Conservation (phyloP, 2,888 invertebrate genomes). For the Gisinianus flammeolus region DNA sequence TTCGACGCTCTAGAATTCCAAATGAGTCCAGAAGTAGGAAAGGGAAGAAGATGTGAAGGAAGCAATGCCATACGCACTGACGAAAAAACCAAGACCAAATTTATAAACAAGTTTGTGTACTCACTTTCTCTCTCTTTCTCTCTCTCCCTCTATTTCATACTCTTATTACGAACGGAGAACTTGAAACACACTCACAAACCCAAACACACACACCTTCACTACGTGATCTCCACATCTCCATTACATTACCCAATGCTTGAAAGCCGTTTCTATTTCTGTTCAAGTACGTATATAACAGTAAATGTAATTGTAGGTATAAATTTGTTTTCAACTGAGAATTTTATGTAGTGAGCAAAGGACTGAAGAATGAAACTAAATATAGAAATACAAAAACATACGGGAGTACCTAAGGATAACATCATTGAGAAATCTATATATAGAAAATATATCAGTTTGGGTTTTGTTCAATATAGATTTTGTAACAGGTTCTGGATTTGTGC, state of each 20-base stretch:
- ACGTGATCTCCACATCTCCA: too few species aligned
- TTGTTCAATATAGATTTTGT: too few species aligned
- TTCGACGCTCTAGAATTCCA: slow-evolving; percentile 8
- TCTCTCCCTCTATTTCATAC: neutral
- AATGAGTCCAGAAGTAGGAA: neutral
- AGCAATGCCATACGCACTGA: neutral
- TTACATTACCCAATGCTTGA: neutral
- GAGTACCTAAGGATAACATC: neutral
- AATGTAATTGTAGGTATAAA: slow-evolving; percentile 1
- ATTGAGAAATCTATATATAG: too few species aligned
- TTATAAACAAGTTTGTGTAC: neutral
- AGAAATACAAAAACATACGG: neutral
- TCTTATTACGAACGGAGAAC: neutral
- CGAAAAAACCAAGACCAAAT: slow-evolving; percentile 7
- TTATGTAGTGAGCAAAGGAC: neutral
- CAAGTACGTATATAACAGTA: neutral
- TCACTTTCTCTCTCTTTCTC: neutral
- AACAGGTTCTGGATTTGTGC: too few species aligned
- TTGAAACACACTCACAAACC: too few species aligned
- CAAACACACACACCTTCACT: neutral
- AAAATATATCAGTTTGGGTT: too few species aligned
- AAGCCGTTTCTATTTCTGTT: too few species aligned
- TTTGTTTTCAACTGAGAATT: neutral
- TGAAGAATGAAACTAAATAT: neutral
- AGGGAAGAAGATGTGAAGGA: neutral